Evolutionary conservation across 2,888 invertebrate species (phyloP).

Genomic region (Myopa testacea): DNA sequence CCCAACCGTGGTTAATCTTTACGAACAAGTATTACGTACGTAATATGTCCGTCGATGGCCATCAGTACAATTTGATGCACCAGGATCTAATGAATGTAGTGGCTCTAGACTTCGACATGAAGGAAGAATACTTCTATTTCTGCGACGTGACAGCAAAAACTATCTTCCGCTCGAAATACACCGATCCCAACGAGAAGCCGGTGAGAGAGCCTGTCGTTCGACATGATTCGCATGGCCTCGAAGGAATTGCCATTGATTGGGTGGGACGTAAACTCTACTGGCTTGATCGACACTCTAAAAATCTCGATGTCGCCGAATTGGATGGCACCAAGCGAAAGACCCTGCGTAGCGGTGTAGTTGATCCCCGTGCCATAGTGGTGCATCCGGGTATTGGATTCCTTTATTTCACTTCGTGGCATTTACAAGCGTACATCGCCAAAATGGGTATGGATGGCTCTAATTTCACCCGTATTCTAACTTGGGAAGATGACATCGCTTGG

Average conservation of each 20-base stretch:
- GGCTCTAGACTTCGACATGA: constrained; percentile 92
- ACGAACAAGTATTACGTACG: constrained; percentile 98
- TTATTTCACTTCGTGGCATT: constrained; percentile 96
- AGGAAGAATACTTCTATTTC: constrained; percentile 89
- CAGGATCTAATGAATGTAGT: constrained; percentile 97
- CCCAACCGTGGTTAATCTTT: constrained; percentile 89
- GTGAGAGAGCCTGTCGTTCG: constrained; percentile 86
- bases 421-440: constrained; percentile 95
- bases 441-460: constrained; percentile 97
- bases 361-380: constrained; percentile 93
- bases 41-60: constrained; percentile 92
- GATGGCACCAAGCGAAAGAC: constrained; percentile 93
- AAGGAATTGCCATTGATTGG: constrained; percentile 98
- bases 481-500: constrained; percentile 97
- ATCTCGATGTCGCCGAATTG: constrained; percentile 93
- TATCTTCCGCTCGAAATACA: constrained; percentile 81
- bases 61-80: constrained; percentile 85
- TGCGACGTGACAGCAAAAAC: constrained; percentile 97
- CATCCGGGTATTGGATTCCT: constrained; percentile 94
- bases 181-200: constrained; percentile 70
- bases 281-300: constrained; percentile 95
- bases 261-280: constrained; percentile 95
- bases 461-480: constrained; percentile 86
- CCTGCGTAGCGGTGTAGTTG: constrained; percentile 86
- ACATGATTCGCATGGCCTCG: constrained; percentile 95